phyloP scores from a whole-genome alignment of 37 sponge, comb jelly and placozoan species.

The Beroe ovata region DNA sequence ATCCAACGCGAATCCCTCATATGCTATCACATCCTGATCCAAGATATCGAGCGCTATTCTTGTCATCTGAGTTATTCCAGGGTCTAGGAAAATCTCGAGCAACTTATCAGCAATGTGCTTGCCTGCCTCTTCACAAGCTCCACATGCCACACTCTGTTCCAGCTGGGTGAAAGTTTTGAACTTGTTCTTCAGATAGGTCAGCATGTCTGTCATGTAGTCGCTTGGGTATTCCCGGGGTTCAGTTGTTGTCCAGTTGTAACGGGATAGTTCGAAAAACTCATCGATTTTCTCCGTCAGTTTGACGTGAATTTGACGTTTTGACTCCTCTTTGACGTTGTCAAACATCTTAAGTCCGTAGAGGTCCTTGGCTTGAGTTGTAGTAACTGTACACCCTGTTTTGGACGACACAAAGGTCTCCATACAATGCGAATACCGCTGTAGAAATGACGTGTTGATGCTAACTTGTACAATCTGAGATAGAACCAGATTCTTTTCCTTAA shows the following conservation, averaged over 20 bases:
- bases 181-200: conserved; percentile 65
- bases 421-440: conserved; percentile 42
- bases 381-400: conserved; percentile 60
- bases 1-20: conserved; percentile 59
- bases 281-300: conserved; percentile 55
- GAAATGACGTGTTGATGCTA: conserved; percentile 56
- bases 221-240: conserved; percentile 50
- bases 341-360: conserved; percentile 65
- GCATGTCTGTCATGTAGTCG: conserved; percentile 58
- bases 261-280: conserved; percentile 48
- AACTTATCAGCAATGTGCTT: conserved; percentile 56
- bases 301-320: conserved; percentile 39
- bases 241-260: conserved; percentile 59
- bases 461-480: conserved; percentile 59
- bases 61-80: conserved; percentile 46
- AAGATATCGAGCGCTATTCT: conserved; percentile 54
- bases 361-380: conserved; percentile 49
- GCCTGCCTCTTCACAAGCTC: conserved; percentile 52
- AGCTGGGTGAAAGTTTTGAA: conserved; percentile 58
- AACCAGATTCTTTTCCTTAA: conserved; percentile 48
- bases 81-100: conserved; percentile 43
- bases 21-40: conserved; percentile 64
- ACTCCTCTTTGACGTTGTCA: conserved; percentile 50
- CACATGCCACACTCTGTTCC: conserved; percentile 44
- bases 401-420: conserved; percentile 64